Percentiles rank a stretch among this genome's conserved stretches.
Conservation (phyloP, 2,888 invertebrate species). For the Agrochola circellaris region DNA sequence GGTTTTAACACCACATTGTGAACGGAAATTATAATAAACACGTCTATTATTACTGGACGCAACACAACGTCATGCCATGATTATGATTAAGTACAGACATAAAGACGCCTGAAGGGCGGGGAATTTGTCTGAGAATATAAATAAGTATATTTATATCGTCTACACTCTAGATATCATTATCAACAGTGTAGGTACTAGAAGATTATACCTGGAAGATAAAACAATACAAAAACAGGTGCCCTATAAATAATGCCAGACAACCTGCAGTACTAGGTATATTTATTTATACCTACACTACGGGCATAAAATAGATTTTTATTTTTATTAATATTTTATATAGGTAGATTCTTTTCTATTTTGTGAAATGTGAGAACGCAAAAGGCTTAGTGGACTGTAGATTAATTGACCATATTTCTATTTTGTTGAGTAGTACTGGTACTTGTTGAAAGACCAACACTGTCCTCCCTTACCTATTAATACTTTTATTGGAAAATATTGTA, state of each 20-base stretch:
- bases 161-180: slow-evolving; percentile 33
- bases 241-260: slow-evolving; percentile 6
- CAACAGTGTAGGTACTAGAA: slow-evolving; percentile 31
- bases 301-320: too few relatives aligned
- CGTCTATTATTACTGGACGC: slow-evolving; percentile 30
- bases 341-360: too few relatives aligned
- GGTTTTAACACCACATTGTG: background rate
- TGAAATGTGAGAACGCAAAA: too few relatives aligned
- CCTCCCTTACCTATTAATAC: too few relatives aligned
- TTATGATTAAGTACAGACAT: slow-evolving; percentile 57
- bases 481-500: too few relatives aligned
- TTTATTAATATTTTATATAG: too few relatives aligned
- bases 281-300: background rate
- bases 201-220: slow-evolving; percentile 33
- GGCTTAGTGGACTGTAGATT: too few relatives aligned
- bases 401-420: too few relatives aligned
- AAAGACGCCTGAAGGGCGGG: slow-evolving; percentile 53
- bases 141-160: slow-evolving; percentile 26
- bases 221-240: slow-evolving; percentile 40
- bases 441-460: too few relatives aligned
- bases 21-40: slow-evolving; percentile 32
- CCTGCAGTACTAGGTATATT: background rate
- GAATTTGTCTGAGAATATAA: slow-evolving; percentile 36
- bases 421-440: too few relatives aligned
- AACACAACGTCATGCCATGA: slow-evolving; percentile 35